phyloP scores from a whole-genome alignment of 2,888 invertebrate genomes.

The Drosophila sordidula region DNA sequence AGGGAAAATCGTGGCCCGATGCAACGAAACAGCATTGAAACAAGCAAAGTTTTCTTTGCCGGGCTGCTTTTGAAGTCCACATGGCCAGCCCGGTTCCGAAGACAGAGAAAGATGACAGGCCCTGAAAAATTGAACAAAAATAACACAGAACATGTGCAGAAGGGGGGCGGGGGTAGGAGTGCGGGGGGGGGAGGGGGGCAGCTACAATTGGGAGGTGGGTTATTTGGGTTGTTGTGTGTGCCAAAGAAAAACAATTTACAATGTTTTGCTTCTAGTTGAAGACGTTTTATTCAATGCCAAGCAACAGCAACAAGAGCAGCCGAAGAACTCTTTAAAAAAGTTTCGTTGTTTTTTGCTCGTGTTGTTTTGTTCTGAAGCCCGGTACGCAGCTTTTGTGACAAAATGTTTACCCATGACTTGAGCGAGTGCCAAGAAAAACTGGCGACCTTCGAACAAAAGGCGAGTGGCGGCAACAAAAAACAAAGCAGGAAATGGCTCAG shows the following conservation, averaged over 20 bases:
- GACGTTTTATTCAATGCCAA: conserved; percentile 77
- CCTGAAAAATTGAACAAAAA: conserved; percentile 64
- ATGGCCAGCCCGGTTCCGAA: conserved; percentile 24
- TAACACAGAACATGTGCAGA: conserved; percentile 42
- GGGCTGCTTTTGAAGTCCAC: conserved; percentile 66
- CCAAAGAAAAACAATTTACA: conserved; percentile 78
- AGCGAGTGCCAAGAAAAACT: conserved; percentile 54
- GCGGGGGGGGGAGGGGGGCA: not conserved
- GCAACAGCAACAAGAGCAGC: conserved; percentile 29
- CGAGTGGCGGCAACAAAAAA: conserved; percentile 27
- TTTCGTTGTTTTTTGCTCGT: conserved; percentile 29
- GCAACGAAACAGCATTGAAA: conserved; percentile 58
- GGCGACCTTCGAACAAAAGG: conserved; percentile 62
- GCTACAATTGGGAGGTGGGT: not conserved
- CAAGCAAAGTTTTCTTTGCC: conserved; percentile 52
- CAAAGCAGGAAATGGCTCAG: conserved; percentile 68
- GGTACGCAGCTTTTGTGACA: conserved; percentile 58
- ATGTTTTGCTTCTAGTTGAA: conserved; percentile 77
- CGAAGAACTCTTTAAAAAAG: conserved; percentile 62
- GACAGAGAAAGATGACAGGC: conserved; percentile 59
- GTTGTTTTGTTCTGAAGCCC: conserved; percentile 4
- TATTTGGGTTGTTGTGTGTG: conserved; percentile 38
- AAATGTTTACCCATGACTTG: conserved; percentile 70
- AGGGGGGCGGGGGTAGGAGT: not conserved
- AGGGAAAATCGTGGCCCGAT: conserved; percentile 33